These are phyloP conservation scores for Diorhabda sublineata DNA, from an alignment of 1,140 invertebrate genomes.

Conservation along the genomic window DNA sequence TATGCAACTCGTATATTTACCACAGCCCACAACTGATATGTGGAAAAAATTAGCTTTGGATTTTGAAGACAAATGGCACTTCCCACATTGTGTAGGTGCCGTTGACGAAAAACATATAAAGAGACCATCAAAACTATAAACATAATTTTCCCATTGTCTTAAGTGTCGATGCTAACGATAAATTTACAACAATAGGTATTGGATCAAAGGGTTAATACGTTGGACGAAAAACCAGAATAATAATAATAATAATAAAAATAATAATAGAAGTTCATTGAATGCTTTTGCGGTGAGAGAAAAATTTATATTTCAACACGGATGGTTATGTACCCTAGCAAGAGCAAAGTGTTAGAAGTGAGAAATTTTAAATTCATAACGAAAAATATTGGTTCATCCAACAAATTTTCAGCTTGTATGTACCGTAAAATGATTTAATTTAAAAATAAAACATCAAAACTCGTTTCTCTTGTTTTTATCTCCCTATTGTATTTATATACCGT, in stretches of 20 bases:
- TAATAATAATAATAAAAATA: not conserved
- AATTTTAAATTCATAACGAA: constrained; percentile 16
- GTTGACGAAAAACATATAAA: constrained; percentile 51
- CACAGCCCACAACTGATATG: constrained; percentile 22
- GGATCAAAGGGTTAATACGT: constrained; percentile 22
- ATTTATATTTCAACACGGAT: constrained; percentile 24
- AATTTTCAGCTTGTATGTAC: constrained; percentile 1
- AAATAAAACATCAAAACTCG: constrained; percentile 11
- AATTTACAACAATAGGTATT: constrained; percentile 33
- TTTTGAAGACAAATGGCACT: constrained; percentile 40
- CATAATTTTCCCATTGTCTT: constrained; percentile 46
- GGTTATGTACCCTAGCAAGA: constrained; percentile 39
- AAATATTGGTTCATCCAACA: constrained; percentile 12
- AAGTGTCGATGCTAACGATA: constrained; percentile 45
- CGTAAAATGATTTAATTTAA: not conserved
- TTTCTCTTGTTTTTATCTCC: not conserved
- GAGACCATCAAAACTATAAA: constrained; percentile 43
- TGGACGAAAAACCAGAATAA: constrained; percentile 20
- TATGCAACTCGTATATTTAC: constrained; percentile 31
- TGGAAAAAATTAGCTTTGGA: constrained; percentile 33
- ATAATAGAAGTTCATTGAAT: constrained; percentile 29
- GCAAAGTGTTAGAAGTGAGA: constrained; percentile 15
- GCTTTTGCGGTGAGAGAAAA: constrained; percentile 24
- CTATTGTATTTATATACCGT: constrained; percentile 19
- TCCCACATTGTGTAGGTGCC: constrained; percentile 44